A percentile compares a stretch with the other conserved stretches of the same genome.
These are phyloP conservation scores for Cataglyphis hispanica DNA, from an alignment of 1,140 invertebrate genomes.

Conservation along the genomic window DNA sequence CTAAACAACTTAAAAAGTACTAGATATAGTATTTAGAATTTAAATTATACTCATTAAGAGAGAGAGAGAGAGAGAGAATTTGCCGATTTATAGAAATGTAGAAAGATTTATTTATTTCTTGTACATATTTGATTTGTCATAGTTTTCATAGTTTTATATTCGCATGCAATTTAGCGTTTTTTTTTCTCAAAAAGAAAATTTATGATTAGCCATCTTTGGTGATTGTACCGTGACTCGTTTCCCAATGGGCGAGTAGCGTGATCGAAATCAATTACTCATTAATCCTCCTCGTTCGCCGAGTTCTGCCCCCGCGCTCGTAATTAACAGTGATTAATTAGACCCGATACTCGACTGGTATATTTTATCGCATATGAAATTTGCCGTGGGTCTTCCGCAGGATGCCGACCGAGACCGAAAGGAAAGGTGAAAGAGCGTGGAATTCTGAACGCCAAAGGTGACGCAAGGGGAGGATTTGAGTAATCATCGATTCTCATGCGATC, in stretches of 20 bases:
- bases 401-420: slow-evolving; percentile 20
- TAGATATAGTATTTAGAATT: background rate
- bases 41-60: background rate
- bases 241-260: slow-evolving; percentile 80
- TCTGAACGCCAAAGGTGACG: slow-evolving; percentile 34
- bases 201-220: slow-evolving; percentile 44
- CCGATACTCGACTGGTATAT: slow-evolving; percentile 73
- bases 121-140: background rate
- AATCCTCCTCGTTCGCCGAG: slow-evolving; percentile 75
- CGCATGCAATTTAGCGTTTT: background rate
- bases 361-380: slow-evolving; percentile 74
- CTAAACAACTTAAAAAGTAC: background rate
- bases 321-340: slow-evolving; percentile 83
- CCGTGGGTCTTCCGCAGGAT: slow-evolving; percentile 63
- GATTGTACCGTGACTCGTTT: slow-evolving; percentile 69
- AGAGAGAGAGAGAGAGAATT: too few relatives aligned
- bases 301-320: slow-evolving; percentile 79
- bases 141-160: background rate
- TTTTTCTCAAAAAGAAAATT: slow-evolving; percentile 69
- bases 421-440: slow-evolving; percentile 25
- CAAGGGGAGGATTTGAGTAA: slow-evolving; percentile 68
- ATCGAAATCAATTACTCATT: slow-evolving; percentile 84
- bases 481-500: slow-evolving; percentile 75
- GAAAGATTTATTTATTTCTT: background rate
- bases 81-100: background rate